phyloP scores from a whole-genome alignment of 2,113 vertebrate species.

The Heterotilapia buettikoferi region DNA sequence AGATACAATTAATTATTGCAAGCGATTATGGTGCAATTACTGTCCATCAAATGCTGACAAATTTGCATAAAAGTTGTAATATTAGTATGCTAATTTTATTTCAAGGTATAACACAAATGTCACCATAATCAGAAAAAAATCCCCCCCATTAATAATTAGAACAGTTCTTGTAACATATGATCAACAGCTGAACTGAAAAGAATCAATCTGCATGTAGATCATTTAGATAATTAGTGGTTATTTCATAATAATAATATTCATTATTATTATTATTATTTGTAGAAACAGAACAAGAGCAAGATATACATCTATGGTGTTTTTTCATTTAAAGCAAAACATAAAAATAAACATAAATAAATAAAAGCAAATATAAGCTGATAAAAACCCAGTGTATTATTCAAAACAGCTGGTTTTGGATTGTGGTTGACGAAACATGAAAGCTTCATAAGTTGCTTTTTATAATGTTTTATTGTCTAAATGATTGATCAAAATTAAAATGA shows the following conservation, averaged over 20 bases:
- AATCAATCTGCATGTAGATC: neutral
- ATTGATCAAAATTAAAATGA: neutral
- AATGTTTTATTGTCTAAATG: neutral
- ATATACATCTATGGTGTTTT: neutral
- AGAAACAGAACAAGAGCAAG: neutral
- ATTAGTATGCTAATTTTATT: neutral
- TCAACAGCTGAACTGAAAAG: neutral
- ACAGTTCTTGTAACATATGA: neutral
- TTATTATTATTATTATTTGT: no score
- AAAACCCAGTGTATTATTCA: neutral
- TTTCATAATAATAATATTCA: no score
- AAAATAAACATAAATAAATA: neutral
- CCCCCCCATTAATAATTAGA: neutral
- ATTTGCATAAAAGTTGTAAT: neutral
- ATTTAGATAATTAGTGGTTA: neutral
- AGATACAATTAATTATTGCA: neutral
- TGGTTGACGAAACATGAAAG: neutral
- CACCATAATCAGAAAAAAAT: neutral
- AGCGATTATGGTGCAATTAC: neutral
- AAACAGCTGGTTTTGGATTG: neutral
- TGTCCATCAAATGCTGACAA: neutral
- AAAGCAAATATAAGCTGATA: neutral
- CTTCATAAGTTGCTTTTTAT: neutral
- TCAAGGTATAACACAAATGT: neutral
- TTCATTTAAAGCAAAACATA: neutral